Percentiles rank a stretch among this genome's conserved stretches.
Evolutionary conservation across 2,888 invertebrate genomes (phyloP).

Genomic region (Drosophila cognata): DNA sequence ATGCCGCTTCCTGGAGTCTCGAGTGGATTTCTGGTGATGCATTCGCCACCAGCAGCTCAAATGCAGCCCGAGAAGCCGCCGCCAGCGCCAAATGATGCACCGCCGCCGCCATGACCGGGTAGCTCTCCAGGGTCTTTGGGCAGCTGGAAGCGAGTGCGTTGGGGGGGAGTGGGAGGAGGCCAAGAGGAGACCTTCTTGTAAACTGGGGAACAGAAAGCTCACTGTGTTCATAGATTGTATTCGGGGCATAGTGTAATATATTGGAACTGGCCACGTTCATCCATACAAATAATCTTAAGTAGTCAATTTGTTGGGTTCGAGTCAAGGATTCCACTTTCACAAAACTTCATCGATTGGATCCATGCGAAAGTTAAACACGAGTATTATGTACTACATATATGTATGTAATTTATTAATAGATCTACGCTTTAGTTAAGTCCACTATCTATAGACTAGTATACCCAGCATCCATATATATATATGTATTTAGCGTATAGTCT

Average conservation of each 20-base stretch:
- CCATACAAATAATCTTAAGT: constrained; percentile 65
- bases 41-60: constrained; percentile 43
- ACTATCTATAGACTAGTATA: constrained; percentile 33
- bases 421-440: constrained; percentile 47
- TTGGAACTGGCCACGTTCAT: constrained; percentile 20
- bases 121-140: constrained; percentile 25
- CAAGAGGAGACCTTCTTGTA: constrained; percentile 77
- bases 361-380: constrained; percentile 23
- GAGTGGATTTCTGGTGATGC: constrained; percentile 66
- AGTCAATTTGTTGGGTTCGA: constrained; percentile 73
- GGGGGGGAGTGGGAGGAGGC: constrained; percentile 5
- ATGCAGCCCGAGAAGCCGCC: constrained; percentile 63
- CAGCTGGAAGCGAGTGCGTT: constrained; percentile 37
- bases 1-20: constrained; percentile 64
- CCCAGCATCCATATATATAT: not conserved
- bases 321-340: constrained; percentile 27
- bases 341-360: constrained; percentile 18
- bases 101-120: constrained; percentile 81
- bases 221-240: constrained; percentile 78
- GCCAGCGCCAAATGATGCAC: constrained; percentile 78
- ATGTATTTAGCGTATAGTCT: constrained; percentile 38
- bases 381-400: constrained; percentile 49
- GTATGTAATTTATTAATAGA: constrained; percentile 57
- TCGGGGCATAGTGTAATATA: constrained; percentile 34
- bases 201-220: constrained; percentile 63